Conservation (phyloP, 2,113 vertebrate genomes). For the Todiramphus chloris region DNA sequence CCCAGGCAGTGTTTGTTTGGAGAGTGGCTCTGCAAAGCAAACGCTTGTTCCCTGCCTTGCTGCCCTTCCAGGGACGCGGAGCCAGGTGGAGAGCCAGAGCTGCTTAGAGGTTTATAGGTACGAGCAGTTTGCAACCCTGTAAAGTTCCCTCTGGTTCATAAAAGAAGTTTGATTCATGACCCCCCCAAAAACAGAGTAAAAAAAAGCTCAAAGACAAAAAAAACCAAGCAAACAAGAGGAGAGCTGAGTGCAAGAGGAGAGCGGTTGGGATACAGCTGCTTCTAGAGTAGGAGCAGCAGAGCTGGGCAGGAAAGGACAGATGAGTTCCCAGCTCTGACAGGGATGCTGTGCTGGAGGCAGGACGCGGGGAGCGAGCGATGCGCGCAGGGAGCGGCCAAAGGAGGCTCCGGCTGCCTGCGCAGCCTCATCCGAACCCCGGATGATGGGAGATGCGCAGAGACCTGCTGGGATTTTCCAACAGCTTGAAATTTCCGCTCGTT, state of each 20-base stretch:
- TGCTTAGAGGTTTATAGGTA: not conserved
- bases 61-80: not conserved
- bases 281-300: not conserved
- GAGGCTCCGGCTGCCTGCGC: not conserved
- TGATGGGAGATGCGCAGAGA: not conserved
- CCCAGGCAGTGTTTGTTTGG: constrained; percentile 3
- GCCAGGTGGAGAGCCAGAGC: not conserved
- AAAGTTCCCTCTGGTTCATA: not conserved
- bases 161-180: not conserved
- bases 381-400: not conserved
- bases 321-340: not conserved
- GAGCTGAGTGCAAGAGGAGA: not conserved
- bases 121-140: not conserved
- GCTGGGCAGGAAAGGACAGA: not conserved
- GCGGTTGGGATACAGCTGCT: accelerated
- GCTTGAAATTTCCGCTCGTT: not conserved
- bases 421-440: not conserved
- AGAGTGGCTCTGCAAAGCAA: not conserved
- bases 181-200: too few species aligned
- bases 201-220: not conserved
- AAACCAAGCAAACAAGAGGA: not conserved
- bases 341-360: not conserved
- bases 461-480: not conserved
- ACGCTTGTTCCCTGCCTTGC: not conserved
- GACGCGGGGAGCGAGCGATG: accelerated